Percentiles rank a stretch among this genome's conserved stretches.
Evolutionary conservation across 2,797 vertebrate genomes (phyloP).

Genomic region (Siniperca undulata): DNA sequence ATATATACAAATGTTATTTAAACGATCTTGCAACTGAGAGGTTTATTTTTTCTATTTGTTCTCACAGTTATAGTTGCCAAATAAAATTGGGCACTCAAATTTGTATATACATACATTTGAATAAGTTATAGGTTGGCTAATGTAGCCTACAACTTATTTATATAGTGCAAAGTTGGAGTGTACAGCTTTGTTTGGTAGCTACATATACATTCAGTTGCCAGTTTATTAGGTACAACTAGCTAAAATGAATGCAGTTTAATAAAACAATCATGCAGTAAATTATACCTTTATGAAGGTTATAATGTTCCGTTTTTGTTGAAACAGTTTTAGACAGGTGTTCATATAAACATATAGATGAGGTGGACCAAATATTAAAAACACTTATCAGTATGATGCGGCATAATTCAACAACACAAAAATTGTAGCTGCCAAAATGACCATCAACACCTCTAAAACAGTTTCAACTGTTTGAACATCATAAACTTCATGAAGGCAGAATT

Average conservation of each 20-base stretch:
- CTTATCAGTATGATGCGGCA: background rate
- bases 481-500: background rate
- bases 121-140: background rate
- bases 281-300: background rate
- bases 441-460: background rate
- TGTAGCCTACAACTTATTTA: background rate
- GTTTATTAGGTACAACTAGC: background rate
- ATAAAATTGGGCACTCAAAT: background rate
- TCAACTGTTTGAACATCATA: background rate
- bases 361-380: no score
- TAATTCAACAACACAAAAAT: background rate
- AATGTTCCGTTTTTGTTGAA: background rate
- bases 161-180: background rate
- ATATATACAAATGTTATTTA: background rate
- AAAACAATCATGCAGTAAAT: background rate
- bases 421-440: background rate
- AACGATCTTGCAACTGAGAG: background rate
- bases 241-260: background rate
- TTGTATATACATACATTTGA: background rate
- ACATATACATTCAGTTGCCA: no score
- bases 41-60: background rate
- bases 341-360: no score
- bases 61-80: background rate
- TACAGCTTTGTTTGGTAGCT: background rate
- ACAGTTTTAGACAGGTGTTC: background rate